Evolutionary conservation across 2,888 invertebrate genomes (phyloP).

Genomic region (Epinotia demarniana): DNA sequence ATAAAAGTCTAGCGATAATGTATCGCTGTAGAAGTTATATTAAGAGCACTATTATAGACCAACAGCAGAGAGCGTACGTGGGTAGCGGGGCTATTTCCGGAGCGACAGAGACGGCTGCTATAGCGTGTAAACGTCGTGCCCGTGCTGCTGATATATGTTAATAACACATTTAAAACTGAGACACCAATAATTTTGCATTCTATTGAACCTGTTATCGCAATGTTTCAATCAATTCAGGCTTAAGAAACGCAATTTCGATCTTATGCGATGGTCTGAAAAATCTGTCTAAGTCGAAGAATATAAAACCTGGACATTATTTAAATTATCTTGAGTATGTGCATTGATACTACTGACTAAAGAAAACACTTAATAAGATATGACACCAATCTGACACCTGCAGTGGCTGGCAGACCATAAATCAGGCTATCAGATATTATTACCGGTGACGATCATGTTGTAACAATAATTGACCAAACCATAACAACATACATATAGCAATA

Average conservation of each 20-base stretch:
- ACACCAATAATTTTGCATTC: neutral
- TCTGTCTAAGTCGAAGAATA: no score
- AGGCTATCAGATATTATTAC: no score
- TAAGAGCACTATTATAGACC: conserved; percentile 36
- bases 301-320: no score
- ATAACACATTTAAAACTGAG: conserved; percentile 15
- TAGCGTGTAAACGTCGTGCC: conserved; percentile 19
- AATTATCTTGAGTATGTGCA: no score
- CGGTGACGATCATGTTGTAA: no score
- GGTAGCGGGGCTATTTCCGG: conserved; percentile 38
- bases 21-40: conserved; percentile 34
- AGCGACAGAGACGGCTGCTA: conserved; percentile 35
- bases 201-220: neutral
- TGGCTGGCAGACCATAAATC: no score
- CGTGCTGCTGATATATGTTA: conserved; percentile 23
- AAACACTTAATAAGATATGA: no score
- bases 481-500: no score
- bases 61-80: conserved; percentile 38
- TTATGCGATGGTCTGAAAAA: no score
- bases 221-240: neutral
- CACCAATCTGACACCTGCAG: no score
- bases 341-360: no score
- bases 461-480: no score
- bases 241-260: neutral
- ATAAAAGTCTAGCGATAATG: conserved; percentile 12